phyloP scores from a whole-genome alignment of 2,797 vertebrate species.

The Hafferia zeledoni region DNA sequence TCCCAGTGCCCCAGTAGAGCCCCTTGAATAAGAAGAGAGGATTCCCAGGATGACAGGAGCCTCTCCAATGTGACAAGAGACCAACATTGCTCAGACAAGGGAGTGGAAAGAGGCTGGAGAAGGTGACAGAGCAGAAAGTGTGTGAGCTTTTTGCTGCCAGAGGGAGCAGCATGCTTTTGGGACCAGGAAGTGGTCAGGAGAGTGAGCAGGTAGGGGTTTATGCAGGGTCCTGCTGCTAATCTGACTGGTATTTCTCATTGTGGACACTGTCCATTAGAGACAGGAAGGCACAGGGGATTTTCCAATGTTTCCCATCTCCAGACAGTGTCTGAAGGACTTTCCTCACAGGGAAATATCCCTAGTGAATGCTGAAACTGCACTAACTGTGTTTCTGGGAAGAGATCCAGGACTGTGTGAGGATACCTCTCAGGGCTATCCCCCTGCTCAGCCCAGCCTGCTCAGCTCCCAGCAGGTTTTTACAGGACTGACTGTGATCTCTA shows the following conservation, averaged over 20 bases:
- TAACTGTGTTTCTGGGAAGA: not conserved
- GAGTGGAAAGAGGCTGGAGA: not conserved
- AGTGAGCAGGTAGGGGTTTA: not conserved
- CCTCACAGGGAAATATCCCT: not conserved
- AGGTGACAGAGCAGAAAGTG: not conserved
- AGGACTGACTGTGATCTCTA: not conserved
- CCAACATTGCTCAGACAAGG: not conserved
- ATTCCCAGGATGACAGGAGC: not conserved
- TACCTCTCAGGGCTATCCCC: not conserved
- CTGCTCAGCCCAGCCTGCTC: not conserved
- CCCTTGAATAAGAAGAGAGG: fast-evolving
- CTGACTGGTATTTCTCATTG: not conserved
- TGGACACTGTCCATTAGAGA: not conserved
- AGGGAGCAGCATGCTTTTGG: not conserved
- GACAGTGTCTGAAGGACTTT: not conserved
- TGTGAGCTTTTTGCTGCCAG: not conserved
- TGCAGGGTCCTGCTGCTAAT: not conserved
- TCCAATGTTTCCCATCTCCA: not conserved
- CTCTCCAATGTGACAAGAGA: not conserved
- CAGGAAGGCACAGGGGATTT: not conserved
- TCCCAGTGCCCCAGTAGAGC: fast-evolving
- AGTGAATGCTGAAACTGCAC: no score
- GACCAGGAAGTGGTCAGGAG: not conserved
- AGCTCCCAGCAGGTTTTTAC: not conserved
- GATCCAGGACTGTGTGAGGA: not conserved